Evolutionary conservation across 92 coral and sea anemone species (phyloP).

Genomic region (Meandrina meandrites): DNA sequence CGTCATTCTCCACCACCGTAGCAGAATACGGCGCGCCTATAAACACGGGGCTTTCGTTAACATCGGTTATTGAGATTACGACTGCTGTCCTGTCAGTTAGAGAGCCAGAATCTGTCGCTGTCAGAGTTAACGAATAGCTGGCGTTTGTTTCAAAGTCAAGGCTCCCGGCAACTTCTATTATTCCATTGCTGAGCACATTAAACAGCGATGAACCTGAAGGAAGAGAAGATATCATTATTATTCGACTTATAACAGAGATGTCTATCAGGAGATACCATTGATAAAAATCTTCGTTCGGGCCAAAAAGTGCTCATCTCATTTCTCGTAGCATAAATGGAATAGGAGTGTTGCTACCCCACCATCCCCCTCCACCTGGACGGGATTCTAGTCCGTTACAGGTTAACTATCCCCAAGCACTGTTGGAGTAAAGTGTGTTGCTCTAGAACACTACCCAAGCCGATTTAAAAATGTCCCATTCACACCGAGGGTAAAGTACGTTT

Average conservation of each 20-base stretch:
- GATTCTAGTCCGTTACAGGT: too few relatives aligned
- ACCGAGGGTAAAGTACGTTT: too few relatives aligned
- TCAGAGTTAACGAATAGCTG: conserved; percentile 56
- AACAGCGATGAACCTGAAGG: conserved; percentile 55
- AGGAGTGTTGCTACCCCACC: too few relatives aligned
- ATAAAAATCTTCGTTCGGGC: too few relatives aligned
- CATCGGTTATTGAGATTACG: conserved; percentile 45
- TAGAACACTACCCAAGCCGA: too few relatives aligned
- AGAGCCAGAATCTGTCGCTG: conserved; percentile 58
- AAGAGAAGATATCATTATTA: neutral
- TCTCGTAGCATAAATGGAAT: too few relatives aligned
- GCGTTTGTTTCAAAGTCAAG: conserved; percentile 66
- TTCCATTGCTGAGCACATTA: conserved; percentile 49
- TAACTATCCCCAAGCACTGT: too few relatives aligned
- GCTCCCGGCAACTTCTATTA: conserved; percentile 56
- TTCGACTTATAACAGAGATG: neutral
- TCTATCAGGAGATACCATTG: too few relatives aligned
- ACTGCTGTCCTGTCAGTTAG: conserved; percentile 44
- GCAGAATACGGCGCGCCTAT: conserved; percentile 63
- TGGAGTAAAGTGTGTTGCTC: too few relatives aligned
- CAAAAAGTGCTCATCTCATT: too few relatives aligned
- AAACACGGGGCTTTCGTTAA: conserved; percentile 56
- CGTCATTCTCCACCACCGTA: conserved; percentile 57
- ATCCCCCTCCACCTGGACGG: too few relatives aligned
- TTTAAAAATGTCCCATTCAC: too few relatives aligned